phyloP scores from a whole-genome alignment of 2,888 invertebrate species.

The Rhimphoctona megacephalus region DNA sequence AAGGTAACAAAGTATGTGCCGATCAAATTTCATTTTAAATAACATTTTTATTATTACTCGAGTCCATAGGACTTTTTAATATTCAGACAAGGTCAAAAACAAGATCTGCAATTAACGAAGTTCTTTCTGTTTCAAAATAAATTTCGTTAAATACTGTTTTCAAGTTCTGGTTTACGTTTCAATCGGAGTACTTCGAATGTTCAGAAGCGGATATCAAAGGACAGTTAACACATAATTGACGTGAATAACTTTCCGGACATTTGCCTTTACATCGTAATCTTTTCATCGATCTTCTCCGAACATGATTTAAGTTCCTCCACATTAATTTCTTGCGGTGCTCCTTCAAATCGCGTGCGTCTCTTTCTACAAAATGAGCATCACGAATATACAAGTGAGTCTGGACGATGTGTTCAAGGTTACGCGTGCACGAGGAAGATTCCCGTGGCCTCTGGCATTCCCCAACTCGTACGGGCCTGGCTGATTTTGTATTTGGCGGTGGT shows the following conservation, averaged over 20 bases:
- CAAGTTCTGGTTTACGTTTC: background rate
- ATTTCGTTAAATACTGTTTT: background rate
- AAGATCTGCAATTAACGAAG: too few species aligned
- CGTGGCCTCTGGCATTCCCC: constrained; percentile 13
- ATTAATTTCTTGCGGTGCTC: constrained; percentile 40
- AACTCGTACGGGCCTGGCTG: constrained; percentile 47
- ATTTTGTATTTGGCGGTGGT: constrained; percentile 63
- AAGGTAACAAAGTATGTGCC: background rate
- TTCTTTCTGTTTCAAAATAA: background rate
- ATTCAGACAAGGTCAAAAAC: background rate
- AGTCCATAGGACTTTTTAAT: background rate
- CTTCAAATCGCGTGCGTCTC: constrained; percentile 51
- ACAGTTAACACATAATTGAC: background rate
- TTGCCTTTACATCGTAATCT: background rate
- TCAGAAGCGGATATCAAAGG: background rate
- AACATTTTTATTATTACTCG: background rate
- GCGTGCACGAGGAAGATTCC: constrained; percentile 58
- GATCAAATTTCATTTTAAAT: background rate
- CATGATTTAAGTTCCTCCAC: constrained; percentile 47
- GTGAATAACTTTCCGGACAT: background rate
- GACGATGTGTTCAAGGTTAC: constrained; percentile 64
- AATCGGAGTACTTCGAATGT: background rate
- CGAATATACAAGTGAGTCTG: constrained; percentile 18
- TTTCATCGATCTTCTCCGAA: background rate
- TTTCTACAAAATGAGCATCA: constrained; percentile 35